Conservation (phyloP, 2,888 invertebrate genomes). For the Eupeodes latifasciatus region DNA sequence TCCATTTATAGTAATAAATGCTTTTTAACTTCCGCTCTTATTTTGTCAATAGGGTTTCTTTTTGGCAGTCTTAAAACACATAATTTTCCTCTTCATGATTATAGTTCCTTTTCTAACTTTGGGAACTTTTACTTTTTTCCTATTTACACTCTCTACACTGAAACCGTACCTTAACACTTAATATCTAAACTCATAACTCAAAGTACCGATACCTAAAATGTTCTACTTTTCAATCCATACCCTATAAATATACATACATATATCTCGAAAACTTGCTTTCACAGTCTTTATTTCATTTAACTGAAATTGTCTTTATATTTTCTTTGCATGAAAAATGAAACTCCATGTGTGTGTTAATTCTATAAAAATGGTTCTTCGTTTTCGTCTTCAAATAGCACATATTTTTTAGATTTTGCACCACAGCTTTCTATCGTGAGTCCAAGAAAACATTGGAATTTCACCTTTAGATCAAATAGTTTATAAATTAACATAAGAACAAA, state of each 20-base stretch:
- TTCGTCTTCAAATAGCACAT: neutral
- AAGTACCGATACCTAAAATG: neutral
- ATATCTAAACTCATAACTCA: neutral
- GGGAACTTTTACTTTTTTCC: neutral
- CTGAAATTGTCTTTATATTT: neutral
- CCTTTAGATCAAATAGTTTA: neutral
- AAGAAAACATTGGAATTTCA: neutral
- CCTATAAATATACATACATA: too few species aligned
- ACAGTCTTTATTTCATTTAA: neutral
- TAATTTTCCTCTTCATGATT: too few species aligned
- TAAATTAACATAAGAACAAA: neutral
- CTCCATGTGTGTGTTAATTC: neutral
- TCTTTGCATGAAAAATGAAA: slow-evolving; percentile 15
- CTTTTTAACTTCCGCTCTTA: too few species aligned
- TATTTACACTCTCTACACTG: slow-evolving; percentile 5
- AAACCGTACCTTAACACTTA: neutral
- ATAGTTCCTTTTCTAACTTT: too few species aligned
- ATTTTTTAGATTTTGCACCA: slow-evolving; percentile 4
- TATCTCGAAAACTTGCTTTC: slow-evolving; percentile 22
- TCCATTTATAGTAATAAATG: too few species aligned
- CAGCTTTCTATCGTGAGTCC: neutral
- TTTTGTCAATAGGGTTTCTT: too few species aligned
- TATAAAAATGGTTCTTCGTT: neutral
- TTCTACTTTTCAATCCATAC: neutral
- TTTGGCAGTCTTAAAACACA: too few species aligned